A percentile compares a stretch with the other conserved stretches of the same genome.
These are phyloP conservation scores for Synanthedon myopaeformis DNA, from an alignment of 2,888 invertebrate species.

Conservation along the genomic window DNA sequence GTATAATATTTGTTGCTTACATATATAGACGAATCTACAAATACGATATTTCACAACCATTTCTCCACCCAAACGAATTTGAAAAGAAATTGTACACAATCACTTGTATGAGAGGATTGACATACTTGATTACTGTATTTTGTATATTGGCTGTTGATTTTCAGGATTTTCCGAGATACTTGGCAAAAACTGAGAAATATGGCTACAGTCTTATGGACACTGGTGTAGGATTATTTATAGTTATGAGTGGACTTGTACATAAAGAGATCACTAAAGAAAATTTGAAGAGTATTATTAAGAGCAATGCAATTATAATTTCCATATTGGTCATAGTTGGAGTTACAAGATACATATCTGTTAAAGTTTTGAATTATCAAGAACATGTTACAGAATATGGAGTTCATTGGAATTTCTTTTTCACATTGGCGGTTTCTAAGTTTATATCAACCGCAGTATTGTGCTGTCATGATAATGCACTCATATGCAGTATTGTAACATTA, in stretches of 20 bases:
- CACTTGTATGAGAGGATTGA: constrained; percentile 77
- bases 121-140: constrained; percentile 79
- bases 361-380: constrained; percentile 83
- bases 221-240: constrained; percentile 90
- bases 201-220: constrained; percentile 95
- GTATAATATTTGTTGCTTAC: neutral
- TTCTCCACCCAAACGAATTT: constrained; percentile 18
- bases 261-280: constrained; percentile 33
- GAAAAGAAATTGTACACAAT: constrained; percentile 49
- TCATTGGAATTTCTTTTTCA: constrained; percentile 99
- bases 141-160: constrained; percentile 97
- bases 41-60: constrained; percentile 11
- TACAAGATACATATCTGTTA: constrained; percentile 70
- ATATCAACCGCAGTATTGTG: constrained; percentile 74
- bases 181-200: constrained; percentile 88
- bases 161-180: constrained; percentile 82
- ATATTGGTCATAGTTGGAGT: constrained; percentile 71
- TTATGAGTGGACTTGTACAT: constrained; percentile 83
- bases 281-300: constrained; percentile 33
- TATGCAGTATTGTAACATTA: constrained; percentile 68
- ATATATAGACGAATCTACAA: neutral
- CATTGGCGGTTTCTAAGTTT: constrained; percentile 85
- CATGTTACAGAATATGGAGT: constrained; percentile 94
- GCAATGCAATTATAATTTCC: constrained; percentile 39
- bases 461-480: constrained; percentile 61